These are phyloP conservation scores for Ceraclea dissimilis DNA, from an alignment of 2,888 invertebrate species.

Conservation along the genomic window DNA sequence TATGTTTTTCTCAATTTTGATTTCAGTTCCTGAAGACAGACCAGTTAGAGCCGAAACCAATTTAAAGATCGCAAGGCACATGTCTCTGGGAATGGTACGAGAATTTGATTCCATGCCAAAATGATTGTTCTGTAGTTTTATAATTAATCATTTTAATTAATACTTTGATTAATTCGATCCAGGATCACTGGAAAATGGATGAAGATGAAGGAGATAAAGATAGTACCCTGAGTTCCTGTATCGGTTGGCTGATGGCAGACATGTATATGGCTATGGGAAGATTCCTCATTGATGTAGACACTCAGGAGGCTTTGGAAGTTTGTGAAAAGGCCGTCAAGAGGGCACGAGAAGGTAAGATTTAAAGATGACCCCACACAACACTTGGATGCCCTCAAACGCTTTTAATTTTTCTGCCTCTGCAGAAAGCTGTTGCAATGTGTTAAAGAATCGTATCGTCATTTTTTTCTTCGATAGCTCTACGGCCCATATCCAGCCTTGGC, in stretches of 20 bases:
- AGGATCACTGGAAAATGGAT: conserved; percentile 36
- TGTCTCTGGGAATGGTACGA: conserved; percentile 16
- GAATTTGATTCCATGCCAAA: too few relatives aligned
- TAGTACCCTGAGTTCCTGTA: conserved; percentile 39
- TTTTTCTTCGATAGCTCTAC: too few relatives aligned
- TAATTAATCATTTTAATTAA: too few relatives aligned
- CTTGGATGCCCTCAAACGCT: background rate
- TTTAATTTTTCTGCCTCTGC: background rate
- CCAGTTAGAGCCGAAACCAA: conserved; percentile 7
- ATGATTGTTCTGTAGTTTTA: background rate
- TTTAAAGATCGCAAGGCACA: conserved; percentile 5
- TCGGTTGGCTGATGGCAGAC: conserved; percentile 40
- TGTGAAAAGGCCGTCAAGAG: conserved; percentile 46
- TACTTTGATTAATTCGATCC: background rate
- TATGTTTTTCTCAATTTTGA: too few relatives aligned
- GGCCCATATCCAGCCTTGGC: too few relatives aligned
- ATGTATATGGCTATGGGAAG: conserved; percentile 39
- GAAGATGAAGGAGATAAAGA: conserved; percentile 31
- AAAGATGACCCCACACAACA: too few relatives aligned
- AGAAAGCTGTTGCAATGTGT: background rate
- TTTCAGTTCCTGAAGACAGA: conserved; percentile 11
- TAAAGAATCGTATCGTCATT: too few relatives aligned
- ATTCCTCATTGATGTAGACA: conserved; percentile 34
- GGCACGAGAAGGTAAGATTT: conserved; percentile 43
- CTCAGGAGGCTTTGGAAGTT: conserved; percentile 40